phyloP scores from a whole-genome alignment of 2,888 invertebrate genomes.

The Germaria angustata region DNA sequence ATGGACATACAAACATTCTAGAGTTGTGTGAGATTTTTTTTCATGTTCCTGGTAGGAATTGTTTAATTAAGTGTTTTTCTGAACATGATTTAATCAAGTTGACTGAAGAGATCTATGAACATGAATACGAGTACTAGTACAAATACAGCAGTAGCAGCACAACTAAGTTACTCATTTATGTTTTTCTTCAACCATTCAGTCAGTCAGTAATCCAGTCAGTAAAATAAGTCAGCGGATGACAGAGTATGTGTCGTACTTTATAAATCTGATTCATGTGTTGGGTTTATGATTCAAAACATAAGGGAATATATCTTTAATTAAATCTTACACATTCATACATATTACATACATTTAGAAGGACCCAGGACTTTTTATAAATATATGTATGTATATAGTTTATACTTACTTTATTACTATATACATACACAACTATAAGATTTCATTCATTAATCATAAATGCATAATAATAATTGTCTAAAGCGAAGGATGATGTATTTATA shows the following conservation, averaged over 20 bases:
- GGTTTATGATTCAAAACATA: conserved; percentile 16
- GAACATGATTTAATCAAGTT: conserved; percentile 51
- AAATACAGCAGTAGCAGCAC: not conserved
- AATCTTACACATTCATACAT: conserved; percentile 23
- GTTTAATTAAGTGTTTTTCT: conserved; percentile 56
- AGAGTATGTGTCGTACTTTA: not conserved
- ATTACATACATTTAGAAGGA: not conserved
- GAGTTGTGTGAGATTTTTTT: no score
- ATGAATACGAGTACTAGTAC: no score
- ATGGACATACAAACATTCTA: no score
- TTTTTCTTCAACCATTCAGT: not conserved
- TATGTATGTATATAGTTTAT: not conserved
- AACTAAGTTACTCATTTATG: not conserved
- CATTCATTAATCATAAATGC: conserved; percentile 45
- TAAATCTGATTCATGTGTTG: not conserved
- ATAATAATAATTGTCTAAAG: conserved; percentile 38
- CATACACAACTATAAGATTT: not conserved
- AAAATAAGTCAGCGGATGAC: conserved; percentile 11
- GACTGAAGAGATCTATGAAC: not conserved
- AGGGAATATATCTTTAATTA: conserved; percentile 36
- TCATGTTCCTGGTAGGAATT: conserved; percentile 1
- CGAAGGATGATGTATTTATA: conserved; percentile 12
- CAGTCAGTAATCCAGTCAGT: not conserved
- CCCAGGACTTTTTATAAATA: not conserved
- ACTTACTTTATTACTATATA: not conserved